Evolutionary conservation across 1,140 invertebrate species (phyloP), one percentile per base, ranked within the genome.

Genomic region (Helicoverpa armigera): DNA sequence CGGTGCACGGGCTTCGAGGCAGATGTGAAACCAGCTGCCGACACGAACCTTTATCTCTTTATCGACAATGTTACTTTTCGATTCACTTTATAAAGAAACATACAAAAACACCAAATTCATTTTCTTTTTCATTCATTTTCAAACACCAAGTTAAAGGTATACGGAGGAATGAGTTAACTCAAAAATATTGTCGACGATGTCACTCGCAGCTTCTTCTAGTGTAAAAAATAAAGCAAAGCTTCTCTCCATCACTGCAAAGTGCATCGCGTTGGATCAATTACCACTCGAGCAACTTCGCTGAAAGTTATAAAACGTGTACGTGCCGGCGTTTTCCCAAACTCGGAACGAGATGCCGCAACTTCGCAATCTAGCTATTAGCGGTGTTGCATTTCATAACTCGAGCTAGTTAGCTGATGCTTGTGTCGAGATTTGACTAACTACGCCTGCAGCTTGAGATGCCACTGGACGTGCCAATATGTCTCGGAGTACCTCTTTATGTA

Each of bases 1-100:
- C 14, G 63, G 14, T 63, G 79, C 23, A 43, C n/a, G 63, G 81
- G 87, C 86, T 85, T 75, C 85, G 84, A 84, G 87, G 90, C 92
- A 94, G 91, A 92, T 94, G 93, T 81, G 81, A 85, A 63, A 80
- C 85, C 93, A 93, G 92, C 93, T 93, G 93, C 87, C 87, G 85
- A 67, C 77, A 23, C 80, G 83, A 80, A 89, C 69, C 86, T 89
- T 90, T 94, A 91, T 92, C 90, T 91, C 86, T 85, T 79, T 77
- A 82, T 85, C 81, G 51, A 65, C 29, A 65, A 43, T 48, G 63
- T 65, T n/a, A 43, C n/a, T 65, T 65, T 48, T 65, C n/a, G 14
- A 53, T 31, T 13, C 13, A 51, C 23, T 69, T 18, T 18, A 50
- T 23, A 72, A 54, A 53, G 67, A 31, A 31, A 72, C 63, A 51